phyloP scores from a whole-genome alignment of 2,797 vertebrate genomes.

The Potorous gilbertii region DNA sequence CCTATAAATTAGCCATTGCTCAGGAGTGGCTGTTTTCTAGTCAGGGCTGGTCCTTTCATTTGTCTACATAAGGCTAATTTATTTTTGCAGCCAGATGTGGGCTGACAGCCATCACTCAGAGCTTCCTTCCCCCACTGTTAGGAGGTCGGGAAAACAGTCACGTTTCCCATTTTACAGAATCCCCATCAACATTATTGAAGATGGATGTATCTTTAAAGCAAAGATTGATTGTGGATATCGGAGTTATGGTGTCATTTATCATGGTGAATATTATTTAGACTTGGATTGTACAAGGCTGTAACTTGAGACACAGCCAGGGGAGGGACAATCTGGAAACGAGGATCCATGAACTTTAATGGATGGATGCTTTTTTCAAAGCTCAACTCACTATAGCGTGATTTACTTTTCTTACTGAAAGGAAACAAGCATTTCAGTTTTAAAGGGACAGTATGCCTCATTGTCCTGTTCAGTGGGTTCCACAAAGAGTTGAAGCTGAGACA shows the following conservation, averaged over 20 bases:
- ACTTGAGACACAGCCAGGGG: slow-evolving; percentile 92
- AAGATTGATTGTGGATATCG: slow-evolving; percentile 99
- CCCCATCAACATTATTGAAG: slow-evolving; percentile 98
- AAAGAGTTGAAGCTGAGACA: slow-evolving; percentile 57
- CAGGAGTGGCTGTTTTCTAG: slow-evolving; percentile 87
- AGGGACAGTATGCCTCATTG: slow-evolving; percentile 80
- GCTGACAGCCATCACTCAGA: slow-evolving; percentile 99
- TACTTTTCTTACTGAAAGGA: slow-evolving; percentile 85
- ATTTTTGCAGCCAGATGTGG: slow-evolving; percentile 98
- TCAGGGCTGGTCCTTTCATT: slow-evolving; percentile 93
- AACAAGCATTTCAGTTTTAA: slow-evolving; percentile 85
- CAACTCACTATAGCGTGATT: slow-evolving; percentile 87
- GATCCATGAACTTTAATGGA: slow-evolving; percentile 93
- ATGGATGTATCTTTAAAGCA: slow-evolving; percentile 99
- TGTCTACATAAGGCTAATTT: slow-evolving; percentile 99
- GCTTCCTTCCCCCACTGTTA: slow-evolving; percentile 87
- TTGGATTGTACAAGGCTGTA: slow-evolving; percentile 96
- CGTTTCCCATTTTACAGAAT: slow-evolving; percentile 91
- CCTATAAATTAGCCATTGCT: slow-evolving; percentile 87
- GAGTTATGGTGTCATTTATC: slow-evolving; percentile 98
- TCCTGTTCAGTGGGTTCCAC: slow-evolving; percentile 70
- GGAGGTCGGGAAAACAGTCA: slow-evolving; percentile 91
- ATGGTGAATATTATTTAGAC: slow-evolving; percentile 98
- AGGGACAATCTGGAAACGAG: slow-evolving; percentile 89
- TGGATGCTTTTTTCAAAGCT: slow-evolving; percentile 89